Evolutionary conservation across 2,113 vertebrate genomes (phyloP).

Genomic region (Saccopteryx leptura): DNA sequence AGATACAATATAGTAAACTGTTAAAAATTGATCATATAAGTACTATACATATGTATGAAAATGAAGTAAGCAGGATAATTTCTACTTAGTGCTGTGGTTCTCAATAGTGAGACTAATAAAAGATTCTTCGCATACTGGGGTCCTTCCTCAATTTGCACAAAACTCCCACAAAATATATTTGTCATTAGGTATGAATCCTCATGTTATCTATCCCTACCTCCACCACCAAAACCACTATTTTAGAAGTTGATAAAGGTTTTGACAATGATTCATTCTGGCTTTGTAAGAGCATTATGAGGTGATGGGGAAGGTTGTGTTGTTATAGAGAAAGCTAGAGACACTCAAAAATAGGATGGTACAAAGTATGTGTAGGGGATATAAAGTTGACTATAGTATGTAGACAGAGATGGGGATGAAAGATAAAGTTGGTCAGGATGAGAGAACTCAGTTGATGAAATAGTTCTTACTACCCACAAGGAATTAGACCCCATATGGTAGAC

Average conservation of each 20-base stretch:
- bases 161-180: not conserved
- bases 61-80: not conserved
- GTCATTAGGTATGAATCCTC: not conserved
- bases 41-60: not conserved
- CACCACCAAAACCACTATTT: not conserved
- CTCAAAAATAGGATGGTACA: not conserved
- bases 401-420: not conserved
- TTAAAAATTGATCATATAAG: constrained; percentile 1
- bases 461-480: not conserved
- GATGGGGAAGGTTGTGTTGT: not conserved
- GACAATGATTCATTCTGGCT: not conserved
- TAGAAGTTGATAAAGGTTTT: not conserved
- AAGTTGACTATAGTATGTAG: not conserved
- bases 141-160: not conserved
- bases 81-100: not conserved
- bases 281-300: not conserved
- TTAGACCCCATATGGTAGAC: not conserved
- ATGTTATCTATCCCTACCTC: not conserved
- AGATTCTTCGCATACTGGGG: not conserved
- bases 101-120: constrained; percentile 10
- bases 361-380: not conserved
- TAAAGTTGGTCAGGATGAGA: not conserved
- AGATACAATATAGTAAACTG: not conserved
- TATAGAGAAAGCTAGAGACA: constrained; percentile 8
- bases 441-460: not conserved